Percentiles rank a stretch among this genome's conserved stretches.
Conservation (phyloP, 2,888 invertebrate species). For the Rhagonycha fulva region DNA sequence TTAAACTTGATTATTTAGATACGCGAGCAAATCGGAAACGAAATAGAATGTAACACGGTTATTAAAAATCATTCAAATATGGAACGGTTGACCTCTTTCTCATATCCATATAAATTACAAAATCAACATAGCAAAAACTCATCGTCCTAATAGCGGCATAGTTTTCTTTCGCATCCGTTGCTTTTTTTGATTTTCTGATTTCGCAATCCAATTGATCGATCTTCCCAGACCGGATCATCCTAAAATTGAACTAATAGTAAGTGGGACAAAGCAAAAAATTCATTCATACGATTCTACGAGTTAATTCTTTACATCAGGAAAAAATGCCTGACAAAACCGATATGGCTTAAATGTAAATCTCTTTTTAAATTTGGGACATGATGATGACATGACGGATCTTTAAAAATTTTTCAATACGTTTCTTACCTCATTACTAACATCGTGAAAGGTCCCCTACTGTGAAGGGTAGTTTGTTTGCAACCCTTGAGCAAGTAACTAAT, state of each 20-base stretch:
- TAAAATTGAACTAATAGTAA: not conserved
- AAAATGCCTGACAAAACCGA: not conserved
- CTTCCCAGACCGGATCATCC: not conserved
- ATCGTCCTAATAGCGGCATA: not conserved
- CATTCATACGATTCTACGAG: not conserved
- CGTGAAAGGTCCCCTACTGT: constrained; percentile 42
- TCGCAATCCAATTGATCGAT: not conserved
- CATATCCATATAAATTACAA: not conserved
- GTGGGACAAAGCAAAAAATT: not conserved
- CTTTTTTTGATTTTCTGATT: not conserved
- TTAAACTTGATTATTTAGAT: not conserved
- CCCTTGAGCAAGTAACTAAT: constrained; percentile 42
- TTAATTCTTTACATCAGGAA: not conserved
- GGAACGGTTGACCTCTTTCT: not conserved
- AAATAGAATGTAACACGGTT: not conserved
- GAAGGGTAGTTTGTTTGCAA: constrained; percentile 51
- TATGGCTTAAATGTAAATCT: not conserved
- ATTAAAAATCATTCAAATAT: not conserved
- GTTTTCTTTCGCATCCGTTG: not conserved
- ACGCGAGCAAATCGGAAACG: not conserved
- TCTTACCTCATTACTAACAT: constrained; percentile 41
- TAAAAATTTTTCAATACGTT: constrained; percentile 33
- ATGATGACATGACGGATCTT: not conserved
- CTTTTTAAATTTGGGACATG: not conserved
- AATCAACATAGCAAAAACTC: not conserved